Evolutionary conservation across 2,113 vertebrate species (phyloP), one percentile per base, ranked within the genome.

Genomic region (Hippoglossus stenolepis): DNA sequence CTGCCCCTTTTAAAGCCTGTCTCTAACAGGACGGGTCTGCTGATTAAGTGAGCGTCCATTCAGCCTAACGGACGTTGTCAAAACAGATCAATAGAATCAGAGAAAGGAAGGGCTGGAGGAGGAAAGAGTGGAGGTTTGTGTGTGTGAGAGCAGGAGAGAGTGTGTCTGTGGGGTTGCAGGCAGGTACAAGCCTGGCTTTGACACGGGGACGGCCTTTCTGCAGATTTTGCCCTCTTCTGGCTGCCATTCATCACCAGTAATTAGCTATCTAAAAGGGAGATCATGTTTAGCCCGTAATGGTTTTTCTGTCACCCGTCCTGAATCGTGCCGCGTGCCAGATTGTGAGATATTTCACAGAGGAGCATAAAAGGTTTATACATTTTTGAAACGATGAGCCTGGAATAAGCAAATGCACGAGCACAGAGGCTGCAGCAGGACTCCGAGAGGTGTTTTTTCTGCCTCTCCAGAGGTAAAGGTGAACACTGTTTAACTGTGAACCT

Each of bases 381-480:
- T 80, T 86, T 89, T 89, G 0, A 79, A 87, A 83, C 3, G 63
- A 45, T 9, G 26, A 75, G 57, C 21, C 4, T 35, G 68, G 70
- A 40, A 65, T 61, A 54, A 58, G 54, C 47, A 82, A 75, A 73
- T 15, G 45, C 47, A 63, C 2, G 12, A 43, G 56, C 14, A 35
- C 15, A 38, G 21, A 71, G 68, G 73, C 40, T 13, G 40, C 11
- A 13, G 10, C 40, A 13, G 40, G 35, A 38, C 35, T 9, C 35
- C 53, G 31, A 68, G 23, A 77, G 51, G 20, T n/a, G 2, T 60
- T 31, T 76, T 60, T 60, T 7, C 56, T 51, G 53, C 75, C 70
- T 81, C 75, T 88, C 80, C 61, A 56, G 75, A 82, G 83, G 87
- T 87, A 87, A 88, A 88, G 86, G 85, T 92, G 90, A 90, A 84